Percentiles rank a stretch among this genome's conserved stretches.
These are phyloP conservation scores for Andricus grossulariae DNA, from an alignment of 1,140 invertebrate genomes.

Conservation along the genomic window DNA sequence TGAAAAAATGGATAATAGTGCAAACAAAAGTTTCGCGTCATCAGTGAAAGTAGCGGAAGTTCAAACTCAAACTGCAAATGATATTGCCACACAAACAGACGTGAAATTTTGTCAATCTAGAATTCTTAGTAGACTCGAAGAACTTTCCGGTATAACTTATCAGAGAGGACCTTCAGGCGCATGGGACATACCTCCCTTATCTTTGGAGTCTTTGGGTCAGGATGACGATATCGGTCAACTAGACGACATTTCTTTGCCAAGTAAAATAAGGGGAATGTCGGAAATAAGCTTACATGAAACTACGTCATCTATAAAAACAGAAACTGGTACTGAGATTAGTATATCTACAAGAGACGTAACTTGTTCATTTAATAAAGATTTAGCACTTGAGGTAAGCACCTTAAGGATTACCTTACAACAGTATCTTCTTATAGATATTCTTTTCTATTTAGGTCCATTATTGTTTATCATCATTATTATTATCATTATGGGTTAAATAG, in stretches of 20 bases:
- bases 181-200: slow-evolving; percentile 57
- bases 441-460: too few species aligned
- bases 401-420: too few species aligned
- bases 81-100: slow-evolving; percentile 73
- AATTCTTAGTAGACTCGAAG: slow-evolving; percentile 51
- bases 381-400: slow-evolving; percentile 66
- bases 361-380: slow-evolving; percentile 72
- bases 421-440: too few species aligned
- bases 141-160: slow-evolving; percentile 55
- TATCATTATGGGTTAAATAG: too few species aligned
- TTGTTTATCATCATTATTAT: too few species aligned
- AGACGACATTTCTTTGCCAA: slow-evolving; percentile 68
- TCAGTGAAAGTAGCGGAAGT: slow-evolving; percentile 67
- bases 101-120: slow-evolving; percentile 50
- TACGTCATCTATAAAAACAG: slow-evolving; percentile 74
- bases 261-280: slow-evolving; percentile 71
- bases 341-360: slow-evolving; percentile 73
- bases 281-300: slow-evolving; percentile 75
- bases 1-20: slow-evolving; percentile 39
- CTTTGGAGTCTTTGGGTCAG: slow-evolving; percentile 64
- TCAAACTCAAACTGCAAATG: slow-evolving; percentile 74
- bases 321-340: slow-evolving; percentile 74
- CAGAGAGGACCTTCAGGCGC: slow-evolving; percentile 42
- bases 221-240: slow-evolving; percentile 66
- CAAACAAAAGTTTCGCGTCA: slow-evolving; percentile 48